Evolutionary conservation across 2,797 vertebrate genomes (phyloP), one percentile per base, ranked within the genome.

Genomic region (Silurus aristotelis): DNA sequence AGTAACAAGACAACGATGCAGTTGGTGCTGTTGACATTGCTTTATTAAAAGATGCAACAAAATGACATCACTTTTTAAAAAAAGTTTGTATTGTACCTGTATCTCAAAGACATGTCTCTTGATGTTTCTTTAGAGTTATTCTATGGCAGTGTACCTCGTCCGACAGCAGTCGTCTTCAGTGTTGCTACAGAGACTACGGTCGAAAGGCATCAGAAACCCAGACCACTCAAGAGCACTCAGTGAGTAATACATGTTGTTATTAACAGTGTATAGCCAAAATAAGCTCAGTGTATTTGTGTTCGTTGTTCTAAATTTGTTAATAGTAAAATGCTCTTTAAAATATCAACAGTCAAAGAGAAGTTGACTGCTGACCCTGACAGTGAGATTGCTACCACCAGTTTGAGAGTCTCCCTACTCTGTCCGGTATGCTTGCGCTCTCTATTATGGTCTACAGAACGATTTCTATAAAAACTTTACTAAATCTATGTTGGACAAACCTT

Each of bases 221-320:
- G 98, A 99, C 93, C 98, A 99, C 95, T 99, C 98, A 82, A 95
- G 97, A 96, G 98, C 98, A 38, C 95, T 99, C 87, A 99, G 98
- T 99, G 96, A 84, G 98, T 61, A 43, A 13, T n/a, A 27, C 22
- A 13, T n/a, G 22, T 67, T 2, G 17, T 27, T 43, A 52, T 38
- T 22, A 68, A 73, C 25, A 63, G 38, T 67, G n/a, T 48, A 13
- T 38, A 20, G 12, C 46, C 38, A 46, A 64, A 64, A 25, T 2
- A 46, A 13, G 7, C 27, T 63, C 38, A 14, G 4, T 80, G n/a
- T 25, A n/a, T 68, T 46, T 61, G 15, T 22, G n/a, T 20, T 25
- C 1, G 20, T 77, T 60, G 17, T 70, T 8, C 27, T 66, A 48
- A 46, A 7, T 64, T 64, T 25, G 14, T 25, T 80, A 64, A 64